A percentile compares a stretch with the other conserved stretches of the same genome.
Conservation (phyloP, 2,113 vertebrate genomes). For the Microcebus griseorufus region DNA sequence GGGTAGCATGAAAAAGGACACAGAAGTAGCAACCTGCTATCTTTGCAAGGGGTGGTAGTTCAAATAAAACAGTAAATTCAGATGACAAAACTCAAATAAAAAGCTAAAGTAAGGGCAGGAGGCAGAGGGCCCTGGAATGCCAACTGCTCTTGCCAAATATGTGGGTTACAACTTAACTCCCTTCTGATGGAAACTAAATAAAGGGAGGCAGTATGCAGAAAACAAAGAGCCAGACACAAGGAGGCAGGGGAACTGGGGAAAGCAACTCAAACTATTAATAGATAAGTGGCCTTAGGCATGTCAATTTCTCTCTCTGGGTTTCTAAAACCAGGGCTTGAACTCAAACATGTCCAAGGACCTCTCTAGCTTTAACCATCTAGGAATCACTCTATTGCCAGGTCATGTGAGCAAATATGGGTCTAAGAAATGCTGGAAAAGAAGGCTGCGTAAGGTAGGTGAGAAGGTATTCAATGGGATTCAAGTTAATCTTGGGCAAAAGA, state of each 20-base stretch:
- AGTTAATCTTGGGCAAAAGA: constrained; percentile 30
- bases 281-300: neutral
- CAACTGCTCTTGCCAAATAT: neutral
- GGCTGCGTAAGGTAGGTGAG: neutral
- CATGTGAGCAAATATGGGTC: neutral
- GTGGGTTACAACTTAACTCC: neutral
- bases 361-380: neutral
- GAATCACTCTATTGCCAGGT: neutral
- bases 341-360: neutral
- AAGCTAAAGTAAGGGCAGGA: neutral
- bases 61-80: constrained; percentile 26
- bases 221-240: neutral
- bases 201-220: neutral
- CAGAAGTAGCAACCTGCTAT: neutral
- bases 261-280: constrained; percentile 39
- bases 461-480: constrained; percentile 18
- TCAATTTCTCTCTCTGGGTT: neutral
- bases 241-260: neutral
- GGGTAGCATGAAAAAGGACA: neutral
- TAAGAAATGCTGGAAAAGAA: constrained; percentile 1
- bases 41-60: neutral
- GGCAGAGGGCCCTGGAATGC: neutral
- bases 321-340: neutral
- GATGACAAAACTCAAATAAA: constrained; percentile 41
- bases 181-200: neutral